A percentile compares a stretch with the other conserved stretches of the same genome.
Conservation (phyloP, 2,888 invertebrate species). For the Drosophila macrospina region DNA sequence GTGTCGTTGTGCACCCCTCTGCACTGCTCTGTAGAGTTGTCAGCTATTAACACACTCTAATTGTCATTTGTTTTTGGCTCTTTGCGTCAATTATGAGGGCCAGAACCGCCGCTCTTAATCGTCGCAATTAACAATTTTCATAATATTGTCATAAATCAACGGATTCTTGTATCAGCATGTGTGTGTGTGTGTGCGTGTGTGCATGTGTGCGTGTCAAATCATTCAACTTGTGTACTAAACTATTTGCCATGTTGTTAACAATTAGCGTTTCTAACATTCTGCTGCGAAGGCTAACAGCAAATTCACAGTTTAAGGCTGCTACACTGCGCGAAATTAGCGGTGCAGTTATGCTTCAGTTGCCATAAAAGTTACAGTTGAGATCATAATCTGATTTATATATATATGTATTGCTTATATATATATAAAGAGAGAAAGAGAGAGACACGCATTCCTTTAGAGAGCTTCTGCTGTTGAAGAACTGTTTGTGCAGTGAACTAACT, state of each 20-base stretch:
- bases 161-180: background rate
- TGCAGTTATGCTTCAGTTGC: background rate
- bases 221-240: slow-evolving; percentile 18
- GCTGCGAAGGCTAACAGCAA: slow-evolving; percentile 27
- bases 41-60: slow-evolving; percentile 75
- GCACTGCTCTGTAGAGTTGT: slow-evolving; percentile 14
- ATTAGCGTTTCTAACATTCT: slow-evolving; percentile 45
- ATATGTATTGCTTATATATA: background rate
- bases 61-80: slow-evolving; percentile 71
- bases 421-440: too few species aligned
- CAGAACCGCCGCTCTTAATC: slow-evolving; percentile 21
- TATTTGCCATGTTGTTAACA: slow-evolving; percentile 52
- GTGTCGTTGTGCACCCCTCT: slow-evolving; percentile 48
- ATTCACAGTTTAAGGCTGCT: background rate
- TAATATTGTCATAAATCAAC: slow-evolving; percentile 37
- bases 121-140: slow-evolving; percentile 44
- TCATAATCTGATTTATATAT: too few species aligned
- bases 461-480: too few species aligned
- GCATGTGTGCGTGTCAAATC: slow-evolving; percentile 32
- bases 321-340: too few species aligned
- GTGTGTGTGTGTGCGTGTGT: slow-evolving; percentile 12
- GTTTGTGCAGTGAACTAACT: too few species aligned
- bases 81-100: slow-evolving; percentile 30
- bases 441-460: too few species aligned
- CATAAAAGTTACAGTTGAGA: background rate